phyloP scores from a whole-genome alignment of 2,113 vertebrate species.

The Hymenochirus boettgeri region DNA sequence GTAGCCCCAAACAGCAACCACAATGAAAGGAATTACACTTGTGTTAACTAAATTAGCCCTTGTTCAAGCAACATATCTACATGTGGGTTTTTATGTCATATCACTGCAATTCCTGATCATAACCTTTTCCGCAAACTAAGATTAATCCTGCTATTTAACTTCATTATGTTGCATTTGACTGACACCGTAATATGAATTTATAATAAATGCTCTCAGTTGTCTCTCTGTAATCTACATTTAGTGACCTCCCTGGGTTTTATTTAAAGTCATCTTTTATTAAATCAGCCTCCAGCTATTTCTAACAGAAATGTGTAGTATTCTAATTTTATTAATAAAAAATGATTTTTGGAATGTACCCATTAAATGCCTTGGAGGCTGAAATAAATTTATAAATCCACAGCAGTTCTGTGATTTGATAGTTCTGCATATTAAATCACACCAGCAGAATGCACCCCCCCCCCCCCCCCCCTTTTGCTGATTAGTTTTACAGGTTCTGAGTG shows the following conservation, averaged over 20 bases:
- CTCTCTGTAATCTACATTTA: slow-evolving; percentile 2
- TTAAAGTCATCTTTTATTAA: slow-evolving; percentile 2
- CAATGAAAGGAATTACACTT: neutral
- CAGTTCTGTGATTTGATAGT: neutral
- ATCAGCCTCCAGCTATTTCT: neutral
- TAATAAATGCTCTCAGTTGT: neutral
- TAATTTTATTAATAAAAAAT: slow-evolving; percentile 2
- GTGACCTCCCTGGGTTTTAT: slow-evolving; percentile 1
- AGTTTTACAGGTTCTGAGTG: slow-evolving; percentile 1
- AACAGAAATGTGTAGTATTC: neutral
- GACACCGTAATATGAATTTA: neutral
- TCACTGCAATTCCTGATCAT: neutral
- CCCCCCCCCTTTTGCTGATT: neutral
- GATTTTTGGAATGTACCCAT: neutral
- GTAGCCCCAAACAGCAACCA: too few species aligned
- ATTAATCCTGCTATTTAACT: neutral
- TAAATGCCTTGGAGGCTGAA: neutral
- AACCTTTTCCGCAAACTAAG: neutral
- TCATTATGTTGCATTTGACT: neutral
- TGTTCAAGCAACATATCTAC: neutral
- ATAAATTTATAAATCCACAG: neutral
- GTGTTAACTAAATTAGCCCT: neutral
- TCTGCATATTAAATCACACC: neutral
- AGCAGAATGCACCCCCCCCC: neutral
- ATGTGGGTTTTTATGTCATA: too few species aligned